Evolutionary conservation across 2,888 invertebrate species (phyloP), one percentile per base, ranked within the genome.

Genomic region (Melinopterus prodromus): DNA sequence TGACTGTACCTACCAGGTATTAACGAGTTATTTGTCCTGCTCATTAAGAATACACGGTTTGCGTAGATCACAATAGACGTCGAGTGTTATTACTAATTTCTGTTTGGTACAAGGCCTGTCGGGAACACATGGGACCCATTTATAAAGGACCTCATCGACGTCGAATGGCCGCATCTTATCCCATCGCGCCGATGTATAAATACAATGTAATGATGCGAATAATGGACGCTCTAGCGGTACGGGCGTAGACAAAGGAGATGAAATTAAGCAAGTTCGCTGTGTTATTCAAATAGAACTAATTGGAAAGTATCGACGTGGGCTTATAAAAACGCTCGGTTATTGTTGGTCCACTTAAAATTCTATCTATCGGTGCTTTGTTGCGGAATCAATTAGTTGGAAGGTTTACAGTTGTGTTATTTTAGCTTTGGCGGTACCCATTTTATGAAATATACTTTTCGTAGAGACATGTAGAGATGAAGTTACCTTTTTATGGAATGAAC

Each of bases 31-130:
- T 53, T 53, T 53, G 53, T 53, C 53, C 53, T 12, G 53, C 53
- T 53, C 53, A 53, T 53, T 53, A 53, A 53, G 53, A 53, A 12
- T 53, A 53, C 53, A 53, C 53, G 53, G 53, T 53, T 53, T 53
- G 53, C 53, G 53, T 53, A 7, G 9, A 53, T 53, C 3, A 53
- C 53, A 53, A 53, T 53, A 6, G 53, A 53, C 53, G 53, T 9
- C 53, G 53, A 53, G 53, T 53, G 53, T 53, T 53, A 53, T 53
- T 53, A 53, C 53, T 53, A 53, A 53, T 53, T 53, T 53, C 53
- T 53, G 53, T 53, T 53, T 53, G 53, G 53, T 53, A 53, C 12
- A 53, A 53, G 12, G 53, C 53, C 7, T 53, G 53, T 53, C 53
- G 53, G 53, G 53, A 53, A 53, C 53, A 53, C 53, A 53, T 53